phyloP scores from a whole-genome alignment of 2,113 vertebrate genomes.

The Origma solitaria region DNA sequence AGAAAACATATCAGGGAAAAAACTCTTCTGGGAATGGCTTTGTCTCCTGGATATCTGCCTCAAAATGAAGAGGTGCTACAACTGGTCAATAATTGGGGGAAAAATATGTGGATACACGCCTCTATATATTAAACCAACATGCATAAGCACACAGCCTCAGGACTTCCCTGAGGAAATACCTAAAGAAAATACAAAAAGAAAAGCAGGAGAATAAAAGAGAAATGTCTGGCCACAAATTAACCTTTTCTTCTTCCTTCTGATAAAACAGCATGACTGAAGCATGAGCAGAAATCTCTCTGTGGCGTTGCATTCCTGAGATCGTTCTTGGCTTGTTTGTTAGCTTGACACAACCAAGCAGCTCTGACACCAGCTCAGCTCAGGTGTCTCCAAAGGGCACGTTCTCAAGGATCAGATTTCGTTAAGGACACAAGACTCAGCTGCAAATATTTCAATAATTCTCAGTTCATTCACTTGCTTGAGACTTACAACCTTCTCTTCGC shows the following conservation, averaged over 20 bases:
- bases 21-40: background rate
- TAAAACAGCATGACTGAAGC: accelerated
- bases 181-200: background rate
- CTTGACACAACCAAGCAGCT: background rate
- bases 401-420: background rate
- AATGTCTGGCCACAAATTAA: background rate
- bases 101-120: background rate
- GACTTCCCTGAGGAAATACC: background rate
- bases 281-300: accelerated
- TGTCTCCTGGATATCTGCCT: background rate
- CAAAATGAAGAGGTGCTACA: background rate
- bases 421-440: background rate
- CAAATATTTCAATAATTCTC: background rate
- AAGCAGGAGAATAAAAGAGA: background rate
- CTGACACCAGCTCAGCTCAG: background rate
- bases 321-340: background rate
- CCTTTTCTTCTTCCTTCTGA: background rate
- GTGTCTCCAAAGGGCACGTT: background rate
- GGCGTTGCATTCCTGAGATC: background rate
- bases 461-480: background rate
- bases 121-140: background rate
- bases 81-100: background rate
- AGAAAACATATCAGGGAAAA: background rate
- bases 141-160: background rate
- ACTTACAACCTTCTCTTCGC: too few relatives aligned